Conservation (phyloP, 2,888 invertebrate genomes). For the Hypercompe scribonia region DNA sequence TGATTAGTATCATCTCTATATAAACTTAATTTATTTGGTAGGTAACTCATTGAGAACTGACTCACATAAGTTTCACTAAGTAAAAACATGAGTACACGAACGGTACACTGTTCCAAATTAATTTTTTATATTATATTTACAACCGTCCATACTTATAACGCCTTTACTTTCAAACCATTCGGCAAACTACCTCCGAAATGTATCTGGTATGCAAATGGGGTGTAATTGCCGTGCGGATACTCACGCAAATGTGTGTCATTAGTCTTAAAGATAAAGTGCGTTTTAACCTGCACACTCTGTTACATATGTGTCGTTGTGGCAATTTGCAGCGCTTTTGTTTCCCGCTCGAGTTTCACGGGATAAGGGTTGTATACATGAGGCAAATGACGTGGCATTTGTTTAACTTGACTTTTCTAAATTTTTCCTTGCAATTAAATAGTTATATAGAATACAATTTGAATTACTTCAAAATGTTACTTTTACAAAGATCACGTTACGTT, state of each 20-base stretch:
- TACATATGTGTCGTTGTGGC: constrained; percentile 21
- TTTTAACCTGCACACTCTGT: constrained; percentile 30
- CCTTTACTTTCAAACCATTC: constrained; percentile 11
- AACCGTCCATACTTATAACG: constrained; percentile 10
- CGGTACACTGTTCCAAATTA: constrained; percentile 27
- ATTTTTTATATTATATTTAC: constrained; percentile 16
- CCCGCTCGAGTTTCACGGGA: constrained; percentile 5
- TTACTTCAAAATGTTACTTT: too few species aligned
- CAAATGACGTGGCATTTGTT: constrained; percentile 1
- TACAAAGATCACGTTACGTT: too few species aligned
- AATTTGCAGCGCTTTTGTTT: constrained; percentile 27
- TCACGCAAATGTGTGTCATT: constrained; percentile 32
- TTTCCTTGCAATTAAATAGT: too few species aligned
- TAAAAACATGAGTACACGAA: constrained; percentile 33
- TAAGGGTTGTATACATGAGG: constrained; percentile 10
- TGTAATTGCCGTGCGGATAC: constrained; percentile 17
- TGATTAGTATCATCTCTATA: constrained; percentile 20
- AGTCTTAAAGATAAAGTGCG: constrained; percentile 31
- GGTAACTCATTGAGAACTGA: constrained; percentile 31
- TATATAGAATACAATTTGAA: too few species aligned
- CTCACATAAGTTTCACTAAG: constrained; percentile 10
- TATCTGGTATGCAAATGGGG: constrained; percentile 32
- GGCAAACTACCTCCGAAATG: constrained; percentile 12
- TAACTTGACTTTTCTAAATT: constrained; percentile 4
- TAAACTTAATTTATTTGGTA: constrained; percentile 40